Base-by-base conservation (phyloP, 64 coral and sea anemone species). In the Porites lutea region DNA sequence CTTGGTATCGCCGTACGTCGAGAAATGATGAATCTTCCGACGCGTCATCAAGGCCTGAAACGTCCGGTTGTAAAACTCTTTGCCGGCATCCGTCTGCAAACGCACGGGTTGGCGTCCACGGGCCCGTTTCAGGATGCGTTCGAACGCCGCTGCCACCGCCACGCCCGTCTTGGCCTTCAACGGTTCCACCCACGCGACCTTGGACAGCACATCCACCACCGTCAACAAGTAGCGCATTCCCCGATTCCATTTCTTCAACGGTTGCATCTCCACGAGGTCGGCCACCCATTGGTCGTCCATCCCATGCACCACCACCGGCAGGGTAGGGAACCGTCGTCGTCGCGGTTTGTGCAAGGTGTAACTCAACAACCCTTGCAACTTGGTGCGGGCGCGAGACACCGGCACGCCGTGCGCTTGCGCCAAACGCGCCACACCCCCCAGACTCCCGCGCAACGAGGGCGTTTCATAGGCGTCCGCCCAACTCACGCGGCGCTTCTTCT, bases 41-140 rank as follows among this genome's bases (percentile, higher is more conserved):
- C 13, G 9, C 45, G 45, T 74, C 71, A 74, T 45, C 37, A 74
- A 12, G 9, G 37, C 45, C 10, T 5, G 43, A 74, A 74, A 74
- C 4, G 71, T 45, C 0, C 2, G 14, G 45, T 74, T 74, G 71
- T 78, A 78, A 78, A 78, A 78, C n/a, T 78, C 75, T 55, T 78
- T 78, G 6, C 50, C 75, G 4, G 18, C 15, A 55, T 78, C 75
- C 16, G 75, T 78, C 3, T 78, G 49, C 3, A 78, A 19, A 0
- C 16, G 48, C 6, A 13, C 2, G 21, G 46, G 71, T 49, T 74
- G 23, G 2, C 27, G 71, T 0, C 71, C 71, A 2, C 6, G 2
- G 9, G 16, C 50, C 1, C 5, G 6, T 19, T 22, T 21, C 4
- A 78, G 49, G 13, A 78, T 55, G 4, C 48, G 47, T 6, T n/a